A percentile compares a stretch with the other conserved stretches of the same genome.
Conservation (phyloP, 2,888 invertebrate genomes). For the Automeris io region DNA sequence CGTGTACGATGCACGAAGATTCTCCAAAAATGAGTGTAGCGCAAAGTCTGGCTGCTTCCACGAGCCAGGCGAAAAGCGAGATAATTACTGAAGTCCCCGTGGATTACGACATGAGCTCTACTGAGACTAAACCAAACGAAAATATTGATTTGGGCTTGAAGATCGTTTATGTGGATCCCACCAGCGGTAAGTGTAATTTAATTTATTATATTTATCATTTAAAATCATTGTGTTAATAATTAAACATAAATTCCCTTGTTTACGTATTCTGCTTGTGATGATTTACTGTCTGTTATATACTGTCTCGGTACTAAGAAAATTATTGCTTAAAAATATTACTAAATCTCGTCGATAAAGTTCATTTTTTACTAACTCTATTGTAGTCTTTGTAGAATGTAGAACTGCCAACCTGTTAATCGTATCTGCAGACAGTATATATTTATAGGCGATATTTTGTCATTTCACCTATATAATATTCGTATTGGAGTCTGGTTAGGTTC, state of each 20-base stretch:
- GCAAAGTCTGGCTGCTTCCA: conserved; percentile 81
- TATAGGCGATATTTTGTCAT: conserved; percentile 1
- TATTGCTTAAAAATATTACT: background rate
- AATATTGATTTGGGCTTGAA: conserved; percentile 77
- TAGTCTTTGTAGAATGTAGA: too few species aligned
- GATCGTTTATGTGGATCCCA: conserved; percentile 78
- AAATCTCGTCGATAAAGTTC: background rate
- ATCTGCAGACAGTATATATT: background rate
- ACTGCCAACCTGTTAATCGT: background rate
- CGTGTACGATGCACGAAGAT: conserved; percentile 81
- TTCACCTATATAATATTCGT: conserved; percentile 22
- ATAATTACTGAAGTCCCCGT: conserved; percentile 59
- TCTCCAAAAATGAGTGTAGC: conserved; percentile 81
- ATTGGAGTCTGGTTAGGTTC: conserved; percentile 48
- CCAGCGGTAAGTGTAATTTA: conserved; percentile 71
- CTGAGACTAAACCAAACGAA: conserved; percentile 67
- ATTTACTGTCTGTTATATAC: background rate
- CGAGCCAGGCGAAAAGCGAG: conserved; percentile 71
- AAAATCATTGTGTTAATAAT: background rate
- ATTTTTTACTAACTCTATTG: too few species aligned
- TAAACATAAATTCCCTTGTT: background rate
- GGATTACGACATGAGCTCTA: conserved; percentile 62
- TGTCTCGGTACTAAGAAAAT: background rate
- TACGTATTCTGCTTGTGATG: background rate
- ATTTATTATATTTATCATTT: background rate